These are phyloP conservation scores for Maniola jurtina DNA, from an alignment of 1,140 invertebrate species.

Conservation along the genomic window DNA sequence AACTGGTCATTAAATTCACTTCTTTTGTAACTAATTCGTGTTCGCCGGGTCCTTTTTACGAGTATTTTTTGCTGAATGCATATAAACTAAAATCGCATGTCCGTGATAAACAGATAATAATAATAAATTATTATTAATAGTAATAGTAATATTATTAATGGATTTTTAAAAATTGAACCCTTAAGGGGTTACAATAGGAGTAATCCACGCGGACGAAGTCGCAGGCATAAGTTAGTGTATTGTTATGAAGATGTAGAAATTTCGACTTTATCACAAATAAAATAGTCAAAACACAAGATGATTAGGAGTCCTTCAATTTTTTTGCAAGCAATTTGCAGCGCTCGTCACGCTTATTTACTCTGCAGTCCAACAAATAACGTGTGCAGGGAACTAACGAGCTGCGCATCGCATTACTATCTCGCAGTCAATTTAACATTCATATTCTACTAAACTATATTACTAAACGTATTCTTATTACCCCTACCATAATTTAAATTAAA, in stretches of 20 bases:
- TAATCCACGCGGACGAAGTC: no score
- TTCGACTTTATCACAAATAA: neutral
- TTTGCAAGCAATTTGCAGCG: slow-evolving; percentile 23
- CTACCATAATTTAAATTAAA: no score
- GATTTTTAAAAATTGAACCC: no score
- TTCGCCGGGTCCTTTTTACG: neutral
- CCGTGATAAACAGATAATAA: no score
- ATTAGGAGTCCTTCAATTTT: slow-evolving; percentile 13
- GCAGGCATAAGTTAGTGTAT: no score
- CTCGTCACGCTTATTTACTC: slow-evolving; percentile 42
- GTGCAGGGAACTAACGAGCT: slow-evolving; percentile 46
- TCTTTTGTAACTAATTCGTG: neutral
- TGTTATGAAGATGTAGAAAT: no score
- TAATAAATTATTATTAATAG: no score
- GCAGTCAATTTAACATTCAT: slow-evolving; percentile 54
- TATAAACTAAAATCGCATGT: neutral
- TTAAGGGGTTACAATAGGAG: neutral
- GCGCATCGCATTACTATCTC: slow-evolving; percentile 42
- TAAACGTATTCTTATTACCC: neutral
- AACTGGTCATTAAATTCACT: slow-evolving; percentile 3
- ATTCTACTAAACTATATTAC: slow-evolving; percentile 25
- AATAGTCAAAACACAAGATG: neutral
- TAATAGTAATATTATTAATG: no score
- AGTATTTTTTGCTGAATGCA: neutral
- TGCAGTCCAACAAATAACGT: slow-evolving; percentile 32